These are phyloP conservation scores for Zhuqinia jingwanae DNA, from an alignment of 2,888 invertebrate species.

Conservation along the genomic window DNA sequence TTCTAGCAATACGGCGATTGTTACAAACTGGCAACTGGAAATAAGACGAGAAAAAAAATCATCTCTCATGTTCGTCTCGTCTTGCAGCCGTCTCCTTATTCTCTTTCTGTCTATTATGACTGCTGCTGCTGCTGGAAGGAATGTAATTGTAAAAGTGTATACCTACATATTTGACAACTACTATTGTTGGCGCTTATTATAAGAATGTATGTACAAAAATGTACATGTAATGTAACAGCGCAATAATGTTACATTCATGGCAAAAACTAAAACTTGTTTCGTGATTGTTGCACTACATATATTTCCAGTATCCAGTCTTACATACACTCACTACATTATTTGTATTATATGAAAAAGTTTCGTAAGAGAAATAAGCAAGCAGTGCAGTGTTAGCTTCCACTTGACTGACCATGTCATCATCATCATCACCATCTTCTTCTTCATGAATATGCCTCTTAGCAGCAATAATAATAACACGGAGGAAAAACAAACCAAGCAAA, in stretches of 20 bases:
- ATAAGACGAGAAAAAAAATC: too few species aligned
- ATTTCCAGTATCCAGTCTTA: background rate
- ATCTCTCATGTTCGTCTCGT: too few species aligned
- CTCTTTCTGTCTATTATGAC: too few species aligned
- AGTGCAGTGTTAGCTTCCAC: constrained; percentile 12
- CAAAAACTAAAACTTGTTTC: constrained; percentile 1
- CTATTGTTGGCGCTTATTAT: too few species aligned
- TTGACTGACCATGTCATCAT: constrained; percentile 22
- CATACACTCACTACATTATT: background rate
- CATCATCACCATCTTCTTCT: constrained; percentile 12
- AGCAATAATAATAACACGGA: constrained; percentile 9
- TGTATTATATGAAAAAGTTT: background rate
- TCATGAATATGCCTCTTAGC: background rate
- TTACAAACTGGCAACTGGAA: too few species aligned
- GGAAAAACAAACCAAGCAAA: constrained; percentile 15
- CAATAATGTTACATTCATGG: background rate
- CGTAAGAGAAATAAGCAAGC: too few species aligned
- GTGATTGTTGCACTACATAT: background rate
- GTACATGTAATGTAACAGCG: background rate
- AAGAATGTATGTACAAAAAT: too few species aligned
- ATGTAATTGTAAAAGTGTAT: too few species aligned
- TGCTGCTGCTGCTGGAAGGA: too few species aligned
- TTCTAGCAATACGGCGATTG: too few species aligned
- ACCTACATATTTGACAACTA: too few species aligned
- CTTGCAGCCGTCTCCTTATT: too few species aligned